Evolutionary conservation across 1,140 invertebrate species (phyloP).

Genomic region (Pristionchus pacificus): DNA sequence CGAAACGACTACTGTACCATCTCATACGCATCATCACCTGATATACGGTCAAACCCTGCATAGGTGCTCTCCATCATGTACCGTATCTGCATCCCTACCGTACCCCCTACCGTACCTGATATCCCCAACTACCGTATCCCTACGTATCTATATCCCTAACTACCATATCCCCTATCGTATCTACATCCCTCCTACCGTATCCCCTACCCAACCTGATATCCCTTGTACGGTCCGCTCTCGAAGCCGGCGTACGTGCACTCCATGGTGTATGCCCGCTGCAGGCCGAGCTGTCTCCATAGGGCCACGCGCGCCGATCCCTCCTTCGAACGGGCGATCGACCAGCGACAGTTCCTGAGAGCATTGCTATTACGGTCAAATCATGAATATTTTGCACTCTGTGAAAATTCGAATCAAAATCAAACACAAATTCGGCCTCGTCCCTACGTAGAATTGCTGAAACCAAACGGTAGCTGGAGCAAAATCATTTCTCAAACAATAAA

Average conservation of each 20-base stretch:
- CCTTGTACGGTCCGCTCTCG: constrained; percentile 72
- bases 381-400: background rate
- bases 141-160: too few relatives aligned
- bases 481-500: too few relatives aligned
- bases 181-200: background rate
- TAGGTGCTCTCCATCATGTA: too few relatives aligned
- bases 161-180: too few relatives aligned
- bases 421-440: too few relatives aligned
- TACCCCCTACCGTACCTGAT: background rate
- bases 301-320: constrained; percentile 79
- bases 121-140: background rate
- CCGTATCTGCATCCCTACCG: constrained; percentile 10
- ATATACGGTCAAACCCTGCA: too few relatives aligned
- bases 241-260: constrained; percentile 82
- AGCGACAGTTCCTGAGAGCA: constrained; percentile 67
- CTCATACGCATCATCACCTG: too few relatives aligned
- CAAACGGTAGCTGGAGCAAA: too few relatives aligned
- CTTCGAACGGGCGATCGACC: constrained; percentile 72
- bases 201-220: constrained; percentile 42
- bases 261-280: constrained; percentile 75
- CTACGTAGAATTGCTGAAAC: too few relatives aligned
- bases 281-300: constrained; percentile 76
- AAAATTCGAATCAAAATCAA: too few relatives aligned
- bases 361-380: constrained; percentile 58
- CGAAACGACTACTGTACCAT: too few relatives aligned